These are phyloP conservation scores for Coranthus polyacanthus DNA, from an alignment of 2,797 vertebrate genomes.

Conservation along the genomic window DNA sequence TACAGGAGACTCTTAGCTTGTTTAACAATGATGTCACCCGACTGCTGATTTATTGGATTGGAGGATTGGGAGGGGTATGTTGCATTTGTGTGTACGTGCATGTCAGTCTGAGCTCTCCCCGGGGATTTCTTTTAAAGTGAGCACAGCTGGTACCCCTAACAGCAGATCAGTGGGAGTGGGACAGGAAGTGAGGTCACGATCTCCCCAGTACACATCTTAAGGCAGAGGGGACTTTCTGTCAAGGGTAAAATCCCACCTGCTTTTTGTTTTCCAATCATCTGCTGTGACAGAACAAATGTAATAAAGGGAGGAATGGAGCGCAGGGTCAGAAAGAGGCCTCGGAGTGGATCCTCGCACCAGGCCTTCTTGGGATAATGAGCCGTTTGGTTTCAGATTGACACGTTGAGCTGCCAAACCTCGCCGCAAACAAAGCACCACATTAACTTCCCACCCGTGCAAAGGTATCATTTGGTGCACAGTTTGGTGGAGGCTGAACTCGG, in stretches of 20 bases:
- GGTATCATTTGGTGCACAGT: constrained; percentile 55
- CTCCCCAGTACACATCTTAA: constrained; percentile 32
- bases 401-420: constrained; percentile 37
- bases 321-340: constrained; percentile 25
- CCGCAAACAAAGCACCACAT: constrained; percentile 5
- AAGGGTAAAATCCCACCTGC: constrained; percentile 30
- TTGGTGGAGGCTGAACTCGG: constrained; percentile 62
- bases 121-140: constrained; percentile 76
- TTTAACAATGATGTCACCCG: constrained; percentile 79
- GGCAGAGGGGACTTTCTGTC: constrained; percentile 37
- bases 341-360: constrained; percentile 48
- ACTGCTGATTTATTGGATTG: constrained; percentile 77
- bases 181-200: constrained; percentile 76
- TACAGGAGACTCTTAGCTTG: constrained; percentile 64
- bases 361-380: constrained; percentile 47
- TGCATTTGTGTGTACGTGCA: constrained; percentile 64
- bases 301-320: constrained; percentile 50
- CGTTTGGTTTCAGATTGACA: constrained; percentile 53
- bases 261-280: constrained; percentile 30
- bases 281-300: constrained; percentile 41
- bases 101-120: constrained; percentile 63
- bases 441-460: constrained; percentile 29
- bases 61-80: constrained; percentile 69
- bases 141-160: constrained; percentile 80
- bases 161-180: constrained; percentile 69